These are phyloP conservation scores for Microplitis deprimator DNA, from an alignment of 2,888 invertebrate species.

Conservation along the genomic window DNA sequence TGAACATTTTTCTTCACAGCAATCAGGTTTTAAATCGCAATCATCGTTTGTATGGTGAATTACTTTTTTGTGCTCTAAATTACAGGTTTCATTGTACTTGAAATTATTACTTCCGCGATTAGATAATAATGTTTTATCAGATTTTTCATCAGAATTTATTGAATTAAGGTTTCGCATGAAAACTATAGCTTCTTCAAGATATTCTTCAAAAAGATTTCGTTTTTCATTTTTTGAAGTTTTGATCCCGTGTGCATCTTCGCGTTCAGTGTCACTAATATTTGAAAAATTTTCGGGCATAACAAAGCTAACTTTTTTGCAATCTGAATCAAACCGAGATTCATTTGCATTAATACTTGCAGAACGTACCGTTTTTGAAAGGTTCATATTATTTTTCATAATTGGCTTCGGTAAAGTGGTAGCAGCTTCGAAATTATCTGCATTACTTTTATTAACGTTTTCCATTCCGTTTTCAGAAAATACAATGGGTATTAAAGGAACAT, in stretches of 20 bases:
- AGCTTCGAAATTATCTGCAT: background rate
- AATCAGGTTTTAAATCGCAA: background rate
- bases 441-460: constrained; percentile 41
- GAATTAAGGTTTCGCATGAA: constrained; percentile 10
- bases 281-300: background rate
- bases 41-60: background rate
- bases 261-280: background rate
- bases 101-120: background rate
- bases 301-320: background rate
- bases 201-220: constrained; percentile 6
- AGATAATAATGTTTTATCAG: background rate
- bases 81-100: constrained; percentile 25
- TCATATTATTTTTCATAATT: background rate
- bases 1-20: background rate
- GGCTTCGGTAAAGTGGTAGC: background rate
- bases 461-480: constrained; percentile 51
- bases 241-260: background rate
- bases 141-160: constrained; percentile 4
- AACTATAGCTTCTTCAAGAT: constrained; percentile 6
- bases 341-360: background rate
- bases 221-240: background rate
- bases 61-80: constrained; percentile 21
- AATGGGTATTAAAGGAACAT: constrained; percentile 40
- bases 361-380: background rate
- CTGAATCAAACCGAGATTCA: background rate